Evolutionary conservation across 92 coral and sea anemone genomes (phyloP), one percentile per base, ranked within the genome.

Genomic region (Plumapathes pennacea): DNA sequence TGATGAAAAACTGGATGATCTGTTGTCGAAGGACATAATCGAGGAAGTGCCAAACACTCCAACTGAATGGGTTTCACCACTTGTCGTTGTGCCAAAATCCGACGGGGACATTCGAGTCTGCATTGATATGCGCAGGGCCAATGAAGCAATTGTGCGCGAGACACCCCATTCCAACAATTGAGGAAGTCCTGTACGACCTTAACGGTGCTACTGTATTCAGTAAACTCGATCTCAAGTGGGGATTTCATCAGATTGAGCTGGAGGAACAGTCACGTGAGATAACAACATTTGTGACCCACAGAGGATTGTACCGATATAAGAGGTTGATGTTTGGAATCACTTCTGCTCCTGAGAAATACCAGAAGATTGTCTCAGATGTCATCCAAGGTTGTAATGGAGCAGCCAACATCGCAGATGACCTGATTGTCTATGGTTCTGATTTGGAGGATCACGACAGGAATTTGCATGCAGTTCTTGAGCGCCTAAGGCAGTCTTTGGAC

Each of bases 1-100:
- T 38, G 80, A 80, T 22, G 28, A 72, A 23, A 80, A 80, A 23
- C 45, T 71, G 44, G 59, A 80, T 64, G 81, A 80, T n/a, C 38
- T 72, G 12, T 57, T 72, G 24, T 50, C 28, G 11, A 56, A 45
- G 46, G 80, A 46, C n/a, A 62, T 69, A 8, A 72, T 71, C 20
- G 80, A 71, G 37, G 80, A 62, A 26, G 43, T 57, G 44, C 67
- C 78, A 47, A 32, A 69, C 17, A 19, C 34, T 10, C 84, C 84
- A 46, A 67, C 70, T 19, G 60, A 27, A 17, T 48, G 58, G 57
- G 27, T 45, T 12, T 45, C 56, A 27, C 70, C 43, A 4, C 10
- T 33, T 18, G 60, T 62, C 47, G 59, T 62, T 27, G 59, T 46
- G 8, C 60, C 60, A 47, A 31, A 46, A 38, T 11, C 37, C 3